Conservation (phyloP, 1,140 invertebrate genomes). For the Hyles vespertilio region DNA sequence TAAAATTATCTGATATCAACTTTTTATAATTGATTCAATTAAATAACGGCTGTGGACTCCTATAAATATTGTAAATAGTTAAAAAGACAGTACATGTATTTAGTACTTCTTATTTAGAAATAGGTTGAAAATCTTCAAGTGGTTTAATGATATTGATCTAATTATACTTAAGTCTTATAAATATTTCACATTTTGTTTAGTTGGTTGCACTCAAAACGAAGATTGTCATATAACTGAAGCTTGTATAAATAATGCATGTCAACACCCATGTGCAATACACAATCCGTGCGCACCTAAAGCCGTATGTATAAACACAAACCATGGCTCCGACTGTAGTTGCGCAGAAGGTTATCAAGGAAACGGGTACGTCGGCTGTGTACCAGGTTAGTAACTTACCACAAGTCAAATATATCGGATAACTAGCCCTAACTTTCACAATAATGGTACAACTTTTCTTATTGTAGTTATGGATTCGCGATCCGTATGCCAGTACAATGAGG, state of each 20-base stretch:
- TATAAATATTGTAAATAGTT: slow-evolving; percentile 3
- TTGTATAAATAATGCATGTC: slow-evolving; percentile 87
- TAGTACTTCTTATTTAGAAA: neutral
- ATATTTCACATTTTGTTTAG: slow-evolving; percentile 77
- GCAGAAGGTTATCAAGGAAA: slow-evolving; percentile 90
- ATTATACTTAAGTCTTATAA: slow-evolving; percentile 4
- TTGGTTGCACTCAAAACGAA: slow-evolving; percentile 86
- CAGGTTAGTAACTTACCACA: slow-evolving; percentile 76
- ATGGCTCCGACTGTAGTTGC: slow-evolving; percentile 90
- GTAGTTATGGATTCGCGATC: slow-evolving; percentile 80
- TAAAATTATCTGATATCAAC: neutral
- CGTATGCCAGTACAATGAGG: slow-evolving; percentile 92
- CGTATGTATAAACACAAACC: slow-evolving; percentile 91
- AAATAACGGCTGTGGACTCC: slow-evolving; percentile 6
- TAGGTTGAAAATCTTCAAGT: neutral
- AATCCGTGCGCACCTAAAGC: slow-evolving; percentile 90
- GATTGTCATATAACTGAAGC: slow-evolving; percentile 88
- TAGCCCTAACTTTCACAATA: neutral
- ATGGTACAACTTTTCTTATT: slow-evolving; percentile 30
- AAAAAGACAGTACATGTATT: neutral
- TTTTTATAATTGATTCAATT: neutral
- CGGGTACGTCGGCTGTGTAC: slow-evolving; percentile 85
- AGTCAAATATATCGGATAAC: too few species aligned
- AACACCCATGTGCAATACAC: slow-evolving; percentile 87
- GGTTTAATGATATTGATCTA: neutral